Evolutionary conservation across 1,140 invertebrate genomes (phyloP), one percentile per base, ranked within the genome.

Genomic region (Scylla paramamosain): DNA sequence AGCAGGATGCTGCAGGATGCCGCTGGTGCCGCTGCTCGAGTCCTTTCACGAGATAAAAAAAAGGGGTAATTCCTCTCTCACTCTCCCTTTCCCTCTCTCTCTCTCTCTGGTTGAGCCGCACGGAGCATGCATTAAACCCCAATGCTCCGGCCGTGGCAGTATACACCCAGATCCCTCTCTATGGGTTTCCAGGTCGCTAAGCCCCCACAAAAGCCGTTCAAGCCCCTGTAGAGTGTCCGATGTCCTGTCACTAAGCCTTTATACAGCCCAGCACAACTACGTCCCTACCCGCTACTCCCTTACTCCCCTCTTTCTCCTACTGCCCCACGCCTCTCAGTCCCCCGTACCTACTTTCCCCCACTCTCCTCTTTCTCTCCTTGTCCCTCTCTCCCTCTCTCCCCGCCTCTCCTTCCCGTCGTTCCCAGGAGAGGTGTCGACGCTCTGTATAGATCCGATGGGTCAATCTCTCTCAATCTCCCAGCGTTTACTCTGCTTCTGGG

Each of bases 221-320:
- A 77, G 67, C 67, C 67, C 52, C 67, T 77, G 67, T 77, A 77
- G 67, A 77, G 67, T 77, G 67, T 77, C 67, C 67, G n/a, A 77
- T 77, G 67, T 77, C 67, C 67, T 77, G 67, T 77, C 67, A 77
- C 67, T 77, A 77, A 77, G 67, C 67, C 67, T 20, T 77, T n/a
- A 77, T n/a, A n/a, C n/a, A 77, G 20, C 67, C 67, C 67, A n/a
- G 20, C 16, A n/a, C 67, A n/a, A 20, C 67, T 77, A n/a, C 20
- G 12, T n/a, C n/a, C 67, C 25, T 77, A 0, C 25, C 67, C 67
- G 7, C 2, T n/a, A n/a, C 52, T 59, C 52, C 52, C 52, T 20
- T 59, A 14, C 52, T 12, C 52, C 52, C 52, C 16, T 59, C 52
- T 20, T 59, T 59, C 52, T 20, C 52, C 52, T 20, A 59, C 16